These are phyloP conservation scores for Dynastes grantii DNA, from an alignment of 2,888 invertebrate species.

Conservation along the genomic window DNA sequence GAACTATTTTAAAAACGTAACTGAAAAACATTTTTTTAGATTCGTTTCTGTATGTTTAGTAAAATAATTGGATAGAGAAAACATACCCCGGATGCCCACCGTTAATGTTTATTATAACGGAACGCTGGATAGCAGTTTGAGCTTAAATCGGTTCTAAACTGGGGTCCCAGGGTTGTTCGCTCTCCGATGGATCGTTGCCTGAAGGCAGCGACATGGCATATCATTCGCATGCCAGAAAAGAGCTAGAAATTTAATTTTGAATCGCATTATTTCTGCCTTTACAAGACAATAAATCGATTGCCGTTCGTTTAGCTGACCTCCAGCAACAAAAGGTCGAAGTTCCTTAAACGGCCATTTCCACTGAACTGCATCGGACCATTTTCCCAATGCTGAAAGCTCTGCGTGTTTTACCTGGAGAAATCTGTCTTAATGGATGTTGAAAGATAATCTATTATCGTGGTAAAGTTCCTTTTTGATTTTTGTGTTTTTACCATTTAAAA, in stretches of 20 bases:
- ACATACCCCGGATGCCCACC: background rate
- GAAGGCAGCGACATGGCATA: conserved; percentile 61
- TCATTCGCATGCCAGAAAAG: conserved; percentile 65
- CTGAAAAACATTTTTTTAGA: background rate
- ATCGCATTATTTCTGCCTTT: conserved; percentile 67
- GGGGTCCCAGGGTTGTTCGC: conserved; percentile 12
- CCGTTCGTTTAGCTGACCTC: conserved; percentile 51
- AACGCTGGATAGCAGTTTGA: conserved; percentile 31
- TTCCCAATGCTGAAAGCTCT: conserved; percentile 28
- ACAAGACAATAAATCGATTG: conserved; percentile 67
- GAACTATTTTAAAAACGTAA: too few relatives aligned
- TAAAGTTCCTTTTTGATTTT: conserved; percentile 1
- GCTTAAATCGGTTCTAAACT: conserved; percentile 14
- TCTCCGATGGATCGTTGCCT: conserved; percentile 50
- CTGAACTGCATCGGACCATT: conserved; percentile 44
- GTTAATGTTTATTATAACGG: conserved; percentile 39
- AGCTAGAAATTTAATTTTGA: conserved; percentile 67
- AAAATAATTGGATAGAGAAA: conserved; percentile 18
- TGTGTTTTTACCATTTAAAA: conserved; percentile 21
- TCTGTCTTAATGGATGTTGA: conserved; percentile 39
- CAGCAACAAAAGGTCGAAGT: conserved; percentile 42
- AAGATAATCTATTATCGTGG: conserved; percentile 30
- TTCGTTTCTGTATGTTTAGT: background rate
- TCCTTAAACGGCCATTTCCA: conserved; percentile 34
- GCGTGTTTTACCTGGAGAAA: conserved; percentile 41